Base-by-base conservation (phyloP, 1,140 invertebrate species). In the Atta cephalotes region DNA sequence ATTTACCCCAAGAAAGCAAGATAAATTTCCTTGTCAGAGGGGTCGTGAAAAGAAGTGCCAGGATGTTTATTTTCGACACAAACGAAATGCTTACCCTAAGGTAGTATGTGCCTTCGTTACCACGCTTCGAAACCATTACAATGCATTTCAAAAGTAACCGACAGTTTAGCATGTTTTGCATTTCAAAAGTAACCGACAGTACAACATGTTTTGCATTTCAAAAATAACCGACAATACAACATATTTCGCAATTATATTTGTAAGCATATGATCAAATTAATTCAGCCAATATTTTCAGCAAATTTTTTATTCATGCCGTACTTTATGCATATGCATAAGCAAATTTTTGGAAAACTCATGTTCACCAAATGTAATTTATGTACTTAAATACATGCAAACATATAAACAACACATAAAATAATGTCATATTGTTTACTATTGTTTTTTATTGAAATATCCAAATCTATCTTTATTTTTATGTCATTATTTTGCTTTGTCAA, bases 11-110 rank as follows among this genome's bases (percentile, higher is more conserved):
- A 18, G 9, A 25, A 71, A 58, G 68, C 28, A 28, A 66, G 58
- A 81, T 16, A 21, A 62, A 63, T 51, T 60, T 76, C 58, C 21
- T 65, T 77, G 25, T 72, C n/a, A 16, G 72, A 89, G 86, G 88
- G 81, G 53, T 82, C 77, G 62, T 76, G 72, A 85, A 78, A 68
- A 87, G 31, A 72, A 78, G 82, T 60, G 31, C n/a, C 74, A 58
- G 88, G 76, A 62, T 89, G 86, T 87, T 89, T 89, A 85, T 90
- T 87, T 85, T 89, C 39, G 71, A 16, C 21, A 31, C 21, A 58
- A 88, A 89, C 62, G 78, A 85, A 62, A 78, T 31, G 81, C 56
- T 70, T 60, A 65, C 31, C 18, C 53, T 31, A 70, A 12, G 53
- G 14, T 18, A 58, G 35, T 56, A 56, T 77, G 65, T 45, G 51